Conservation (phyloP, 2,797 vertebrate genomes). For the Glyptemys insculpta region DNA sequence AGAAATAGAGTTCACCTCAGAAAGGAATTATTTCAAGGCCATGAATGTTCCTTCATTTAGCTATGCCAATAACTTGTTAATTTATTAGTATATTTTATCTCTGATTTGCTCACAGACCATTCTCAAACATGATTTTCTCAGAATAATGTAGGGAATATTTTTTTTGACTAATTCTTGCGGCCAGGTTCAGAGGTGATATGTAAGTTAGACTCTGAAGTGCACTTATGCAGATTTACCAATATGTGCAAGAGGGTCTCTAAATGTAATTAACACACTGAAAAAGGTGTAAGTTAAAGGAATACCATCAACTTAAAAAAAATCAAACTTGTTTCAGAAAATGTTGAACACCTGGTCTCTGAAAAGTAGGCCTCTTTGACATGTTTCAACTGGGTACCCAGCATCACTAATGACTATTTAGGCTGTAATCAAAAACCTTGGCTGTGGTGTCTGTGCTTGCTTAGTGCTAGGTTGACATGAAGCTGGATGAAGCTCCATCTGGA, state of each 20-base stretch:
- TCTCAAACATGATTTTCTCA: not conserved
- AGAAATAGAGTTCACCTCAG: not conserved
- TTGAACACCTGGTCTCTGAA: no score
- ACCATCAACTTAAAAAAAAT: not conserved
- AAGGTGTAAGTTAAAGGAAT: not conserved
- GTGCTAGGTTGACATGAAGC: no score
- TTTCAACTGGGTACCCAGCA: no score
- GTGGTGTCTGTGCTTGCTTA: no score
- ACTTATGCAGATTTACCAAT: not conserved
- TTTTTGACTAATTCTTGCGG: not conserved
- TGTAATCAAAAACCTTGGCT: no score
- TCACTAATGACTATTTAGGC: no score
- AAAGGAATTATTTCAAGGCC: not conserved
- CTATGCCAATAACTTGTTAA: not conserved
- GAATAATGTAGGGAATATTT: accelerated
- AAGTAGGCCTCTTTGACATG: no score
- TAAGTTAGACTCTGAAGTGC: not conserved
- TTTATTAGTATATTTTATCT: not conserved
- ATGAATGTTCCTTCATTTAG: not conserved
- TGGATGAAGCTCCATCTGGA: no score
- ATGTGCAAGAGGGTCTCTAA: not conserved
- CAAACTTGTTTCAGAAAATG: not conserved
- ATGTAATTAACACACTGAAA: not conserved
- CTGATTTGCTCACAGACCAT: not conserved
- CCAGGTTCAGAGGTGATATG: not conserved